These are phyloP conservation scores for Zaprionus lachaisei DNA, from an alignment of 1,140 invertebrate species.

Conservation along the genomic window DNA sequence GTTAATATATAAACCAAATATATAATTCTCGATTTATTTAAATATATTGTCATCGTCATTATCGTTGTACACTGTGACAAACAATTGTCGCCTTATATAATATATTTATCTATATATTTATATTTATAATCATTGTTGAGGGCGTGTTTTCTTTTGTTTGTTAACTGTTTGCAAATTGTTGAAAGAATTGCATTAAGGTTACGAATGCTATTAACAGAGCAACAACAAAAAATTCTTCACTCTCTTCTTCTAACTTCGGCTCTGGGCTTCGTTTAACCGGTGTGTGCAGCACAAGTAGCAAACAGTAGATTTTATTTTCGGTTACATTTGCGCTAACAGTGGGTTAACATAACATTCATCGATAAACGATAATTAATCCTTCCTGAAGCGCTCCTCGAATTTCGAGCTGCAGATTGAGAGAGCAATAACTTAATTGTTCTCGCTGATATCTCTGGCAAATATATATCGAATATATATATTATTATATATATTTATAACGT, in stretches of 20 bases:
- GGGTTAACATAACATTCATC: constrained; percentile 26
- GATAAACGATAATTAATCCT: constrained; percentile 31
- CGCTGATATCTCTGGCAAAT: constrained; percentile 61
- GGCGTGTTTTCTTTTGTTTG: constrained; percentile 68
- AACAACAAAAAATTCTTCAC: background rate
- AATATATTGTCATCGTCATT: constrained; percentile 45
- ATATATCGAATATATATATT: too few species aligned
- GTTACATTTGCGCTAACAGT: constrained; percentile 53
- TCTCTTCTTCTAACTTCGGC: constrained; percentile 16
- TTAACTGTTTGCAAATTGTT: constrained; percentile 84
- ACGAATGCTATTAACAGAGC: constrained; percentile 43
- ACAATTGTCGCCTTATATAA: constrained; percentile 35
- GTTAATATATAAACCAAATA: constrained; percentile 27
- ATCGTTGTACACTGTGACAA: constrained; percentile 45
- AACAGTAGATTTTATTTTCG: constrained; percentile 84
- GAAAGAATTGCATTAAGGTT: constrained; percentile 84
- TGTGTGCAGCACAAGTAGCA: constrained; percentile 84
- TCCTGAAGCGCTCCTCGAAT: constrained; percentile 61
- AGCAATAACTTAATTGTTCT: constrained; percentile 38
- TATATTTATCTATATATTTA: constrained; percentile 19
- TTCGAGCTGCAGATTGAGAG: constrained; percentile 80
- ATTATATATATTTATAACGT: constrained; percentile 5
- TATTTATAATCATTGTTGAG: constrained; percentile 66
- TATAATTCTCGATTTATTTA: constrained; percentile 28
- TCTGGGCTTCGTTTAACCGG: constrained; percentile 66